These are phyloP conservation scores for Lasiurus borealis DNA, from an alignment of 2,113 vertebrate genomes.

Conservation along the genomic window DNA sequence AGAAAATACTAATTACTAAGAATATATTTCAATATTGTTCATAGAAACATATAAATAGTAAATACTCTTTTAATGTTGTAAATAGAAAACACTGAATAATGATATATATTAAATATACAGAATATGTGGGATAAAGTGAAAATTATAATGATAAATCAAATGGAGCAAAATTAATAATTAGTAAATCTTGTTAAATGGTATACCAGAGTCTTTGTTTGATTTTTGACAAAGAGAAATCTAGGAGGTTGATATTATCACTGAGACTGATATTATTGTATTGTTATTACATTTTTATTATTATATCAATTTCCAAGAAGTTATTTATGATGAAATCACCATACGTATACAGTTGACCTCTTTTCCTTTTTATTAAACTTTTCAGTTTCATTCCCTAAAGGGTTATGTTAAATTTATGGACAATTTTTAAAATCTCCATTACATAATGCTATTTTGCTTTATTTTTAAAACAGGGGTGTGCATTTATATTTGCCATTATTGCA, in stretches of 20 bases:
- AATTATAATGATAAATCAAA: not conserved
- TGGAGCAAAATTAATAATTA: not conserved
- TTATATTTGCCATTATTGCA: not conserved
- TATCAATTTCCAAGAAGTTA: not conserved
- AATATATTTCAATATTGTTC: not conserved
- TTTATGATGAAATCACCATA: slow-evolving; percentile 3
- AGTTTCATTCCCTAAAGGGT: not conserved
- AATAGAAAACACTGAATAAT: not conserved
- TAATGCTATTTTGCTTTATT: not conserved
- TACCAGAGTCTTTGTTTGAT: not conserved
- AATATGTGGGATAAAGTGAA: not conserved
- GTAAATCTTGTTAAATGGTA: not conserved
- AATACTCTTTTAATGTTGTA: not conserved
- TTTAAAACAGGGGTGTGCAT: not conserved
- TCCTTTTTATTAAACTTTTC: not conserved
- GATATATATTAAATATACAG: not conserved
- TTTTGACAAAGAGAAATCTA: not conserved
- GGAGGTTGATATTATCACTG: not conserved
- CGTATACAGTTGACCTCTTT: not conserved
- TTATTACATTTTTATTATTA: not conserved
- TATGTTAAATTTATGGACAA: not conserved
- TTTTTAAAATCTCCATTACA: not conserved
- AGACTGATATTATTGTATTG: not conserved
- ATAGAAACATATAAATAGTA: not conserved
- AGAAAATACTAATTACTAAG: not conserved